Evolutionary conservation across 1,140 invertebrate genomes (phyloP), one percentile per base, ranked within the genome.

Genomic region (Hylaeus anthracinus): DNA sequence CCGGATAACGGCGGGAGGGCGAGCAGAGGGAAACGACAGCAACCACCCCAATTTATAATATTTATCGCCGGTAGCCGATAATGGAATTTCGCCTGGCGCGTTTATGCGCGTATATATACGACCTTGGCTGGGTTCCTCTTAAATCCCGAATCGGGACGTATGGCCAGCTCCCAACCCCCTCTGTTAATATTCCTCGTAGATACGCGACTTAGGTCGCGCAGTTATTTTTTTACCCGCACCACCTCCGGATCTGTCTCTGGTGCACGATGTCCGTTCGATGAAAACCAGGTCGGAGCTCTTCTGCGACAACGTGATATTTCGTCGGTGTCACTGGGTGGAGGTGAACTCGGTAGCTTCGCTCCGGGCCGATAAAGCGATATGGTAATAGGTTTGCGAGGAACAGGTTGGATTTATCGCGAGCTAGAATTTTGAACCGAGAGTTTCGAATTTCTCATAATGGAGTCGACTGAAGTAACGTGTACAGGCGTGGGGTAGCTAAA

Each of bases 21-120:
- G 64, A 60, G 74, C 14, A 55, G 81, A 74, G 60, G 64, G 73
- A 45, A 74, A 78, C 72, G 65, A 79, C 45, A 53, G 76, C 69
- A 65, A 80, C 60, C 72, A 63, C 73, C 83, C 83, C 89, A 91
- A 91, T 92, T 92, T 91, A 93, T 90, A 92, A 92, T 92, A 93
- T 92, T 92, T 93, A 93, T 93, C 89, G 88, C 81, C 82, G 80
- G 80, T 81, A 90, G 86, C 84, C 86, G 91, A 92, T 92, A 92
- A 92, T 91, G 89, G 90, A 93, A 91, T 92, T 93, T 91, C 75
- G 86, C 81, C 77, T 37, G 71, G 78, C 78, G 80, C 83, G 76
- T 75, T 77, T 83, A 69, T 72, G 55, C 63, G 64, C 58, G 72
- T 58, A 43, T 74, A 69, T 71, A 63, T 83, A 69, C 77, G 73